Conservation (phyloP, 2,888 invertebrate species). For the Podotricha telesiphe region DNA sequence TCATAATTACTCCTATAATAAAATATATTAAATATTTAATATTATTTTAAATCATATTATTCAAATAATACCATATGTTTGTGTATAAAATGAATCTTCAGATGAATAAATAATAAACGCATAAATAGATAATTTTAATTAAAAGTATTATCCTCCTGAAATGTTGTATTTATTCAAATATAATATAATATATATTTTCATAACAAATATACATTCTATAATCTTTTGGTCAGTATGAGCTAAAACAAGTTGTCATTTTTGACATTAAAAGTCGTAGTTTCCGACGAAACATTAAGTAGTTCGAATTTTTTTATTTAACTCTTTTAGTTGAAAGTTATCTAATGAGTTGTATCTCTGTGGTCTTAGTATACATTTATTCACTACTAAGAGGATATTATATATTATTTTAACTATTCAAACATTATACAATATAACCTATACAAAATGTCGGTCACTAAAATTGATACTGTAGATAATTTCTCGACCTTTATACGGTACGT, state of each 20-base stretch:
- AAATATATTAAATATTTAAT: too few species aligned
- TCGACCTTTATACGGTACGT: slow-evolving; percentile 70
- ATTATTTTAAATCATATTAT: background rate
- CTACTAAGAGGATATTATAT: background rate
- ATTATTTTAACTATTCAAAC: slow-evolving; percentile 11
- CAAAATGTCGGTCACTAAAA: slow-evolving; percentile 80
- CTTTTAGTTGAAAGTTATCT: background rate
- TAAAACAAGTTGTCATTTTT: slow-evolving; percentile 3
- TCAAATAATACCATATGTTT: too few species aligned
- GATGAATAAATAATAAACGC: too few species aligned
- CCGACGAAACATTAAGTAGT: background rate
- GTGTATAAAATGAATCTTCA: too few species aligned
- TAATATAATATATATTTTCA: too few species aligned
- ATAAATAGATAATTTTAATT: too few species aligned
- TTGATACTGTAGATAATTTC: slow-evolving; percentile 80
- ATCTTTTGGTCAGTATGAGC: too few species aligned
- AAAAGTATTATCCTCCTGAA: too few species aligned
- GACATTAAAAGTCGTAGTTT: background rate
- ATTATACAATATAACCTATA: slow-evolving; percentile 45
- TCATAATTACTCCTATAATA: too few species aligned
- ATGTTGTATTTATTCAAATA: too few species aligned
- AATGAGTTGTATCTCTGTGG: background rate
- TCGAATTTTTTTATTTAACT: background rate
- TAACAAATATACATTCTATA: too few species aligned
- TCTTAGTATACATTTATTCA: background rate